Evolutionary conservation across 2,113 vertebrate genomes (phyloP).

Genomic region (Dicerorhinus sumatrensis): DNA sequence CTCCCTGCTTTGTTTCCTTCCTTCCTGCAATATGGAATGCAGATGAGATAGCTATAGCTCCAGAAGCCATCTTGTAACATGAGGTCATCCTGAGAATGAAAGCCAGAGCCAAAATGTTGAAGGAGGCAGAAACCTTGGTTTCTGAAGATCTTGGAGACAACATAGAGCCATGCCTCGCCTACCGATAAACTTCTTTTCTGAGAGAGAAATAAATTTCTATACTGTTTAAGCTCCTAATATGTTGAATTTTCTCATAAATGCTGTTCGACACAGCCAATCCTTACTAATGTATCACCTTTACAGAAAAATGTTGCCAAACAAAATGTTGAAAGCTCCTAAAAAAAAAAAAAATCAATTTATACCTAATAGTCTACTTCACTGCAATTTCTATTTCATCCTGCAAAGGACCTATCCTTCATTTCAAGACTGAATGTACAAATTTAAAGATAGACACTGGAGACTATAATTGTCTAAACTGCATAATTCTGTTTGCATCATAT

Average conservation of each 20-base stretch:
- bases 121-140: background rate
- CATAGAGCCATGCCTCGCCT: background rate
- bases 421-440: conserved; percentile 18
- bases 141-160: background rate
- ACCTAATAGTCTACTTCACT: conserved; percentile 46
- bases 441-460: background rate
- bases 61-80: background rate
- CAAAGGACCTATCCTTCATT: conserved; percentile 33
- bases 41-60: background rate
- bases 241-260: background rate
- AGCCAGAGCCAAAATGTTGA: background rate
- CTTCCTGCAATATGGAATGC: background rate
- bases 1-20: background rate
- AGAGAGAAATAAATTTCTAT: background rate
- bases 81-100: background rate
- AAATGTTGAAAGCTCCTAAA: conserved; percentile 44
- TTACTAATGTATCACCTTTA: background rate
- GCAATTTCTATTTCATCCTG: conserved; percentile 43
- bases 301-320: conserved; percentile 25
- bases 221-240: background rate
- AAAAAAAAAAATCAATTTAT: conserved; percentile 39
- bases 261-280: background rate
- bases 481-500: background rate
- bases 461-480: background rate
- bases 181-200: background rate